Evolutionary conservation across 2,888 invertebrate species (phyloP), one percentile per base, ranked within the genome.

Genomic region (Eilema depressum): DNA sequence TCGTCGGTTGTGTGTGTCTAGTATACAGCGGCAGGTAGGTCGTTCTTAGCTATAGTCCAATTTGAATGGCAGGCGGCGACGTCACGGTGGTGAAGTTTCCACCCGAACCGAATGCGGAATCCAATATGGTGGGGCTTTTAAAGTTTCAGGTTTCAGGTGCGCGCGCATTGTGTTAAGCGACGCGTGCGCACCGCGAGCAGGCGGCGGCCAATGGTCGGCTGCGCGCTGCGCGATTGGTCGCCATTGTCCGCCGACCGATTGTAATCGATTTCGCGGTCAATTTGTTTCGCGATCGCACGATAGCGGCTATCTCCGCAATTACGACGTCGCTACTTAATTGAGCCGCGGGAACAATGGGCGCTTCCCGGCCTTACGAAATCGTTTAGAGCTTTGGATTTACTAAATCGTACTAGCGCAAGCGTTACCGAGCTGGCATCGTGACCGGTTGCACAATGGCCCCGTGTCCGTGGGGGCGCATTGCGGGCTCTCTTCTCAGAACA

Each of bases 241-340:
- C 82, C 80, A 80, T 79, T 83, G 84, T 80, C 75, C 77, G 69
- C 74, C 67, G 75, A 63, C 72, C 81, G 82, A 87, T 88, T 75
- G 75, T 88, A 84, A 89, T 90, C 88, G 85, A 89, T 90, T 89
- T 91, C 86, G 83, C 90, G 90, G 86, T 88, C 89, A 91, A 92
- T 93, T 93, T 90, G 92, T 90, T 90, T 86, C 86, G 81, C 87
- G 87, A 90, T 90, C 86, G 77, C 61, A 74, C 83, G 88, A 89
- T 86, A 86, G 81, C 75, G 60, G 72, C 75, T 84, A 84, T 84
- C 86, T 80, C 82, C 75, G 78, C 86, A 86, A 89, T 89, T 89
- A 87, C 86, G 75, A 79, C 77, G 82, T 79, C 75, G 85, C 81
- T 83, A 83, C 85, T 87, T 90, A 89, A 89, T 89, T 88, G 89